phyloP scores from a whole-genome alignment of 2,888 invertebrate species.

The Nephrocerus scutellatus region DNA sequence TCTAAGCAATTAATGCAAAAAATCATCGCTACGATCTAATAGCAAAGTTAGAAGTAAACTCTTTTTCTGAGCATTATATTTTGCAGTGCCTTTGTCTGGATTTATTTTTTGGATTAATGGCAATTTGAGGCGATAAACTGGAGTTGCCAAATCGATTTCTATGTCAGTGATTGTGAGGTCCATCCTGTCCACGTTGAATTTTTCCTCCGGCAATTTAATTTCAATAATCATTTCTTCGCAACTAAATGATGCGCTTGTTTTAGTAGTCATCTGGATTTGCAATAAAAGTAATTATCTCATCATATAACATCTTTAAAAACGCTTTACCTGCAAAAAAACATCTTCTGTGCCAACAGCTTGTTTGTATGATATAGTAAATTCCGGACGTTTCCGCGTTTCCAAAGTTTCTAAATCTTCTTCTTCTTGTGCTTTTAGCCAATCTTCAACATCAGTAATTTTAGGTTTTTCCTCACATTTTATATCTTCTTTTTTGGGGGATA shows the following conservation, averaged over 20 bases:
- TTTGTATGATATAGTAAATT: conserved; percentile 74
- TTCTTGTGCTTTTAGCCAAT: conserved; percentile 49
- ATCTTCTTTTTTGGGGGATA: conserved; percentile 7
- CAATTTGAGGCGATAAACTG: conserved; percentile 62
- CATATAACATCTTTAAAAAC: conserved; percentile 3
- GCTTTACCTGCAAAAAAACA: conserved; percentile 67
- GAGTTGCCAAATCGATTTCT: conserved; percentile 58
- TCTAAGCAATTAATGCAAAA: too few species aligned
- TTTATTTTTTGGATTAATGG: conserved; percentile 76
- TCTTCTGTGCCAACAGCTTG: conserved; percentile 82
- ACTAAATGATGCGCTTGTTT: conserved; percentile 69
- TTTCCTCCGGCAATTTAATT: conserved; percentile 69
- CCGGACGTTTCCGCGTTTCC: conserved; percentile 61
- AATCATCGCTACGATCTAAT: conserved; percentile 75
- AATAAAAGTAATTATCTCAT: conserved; percentile 10
- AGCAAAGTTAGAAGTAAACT: conserved; percentile 65
- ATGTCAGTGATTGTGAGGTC: conserved; percentile 60
- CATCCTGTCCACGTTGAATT: conserved; percentile 58
- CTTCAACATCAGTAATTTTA: conserved; percentile 36
- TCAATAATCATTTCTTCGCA: conserved; percentile 82
- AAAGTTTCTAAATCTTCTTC: conserved; percentile 51
- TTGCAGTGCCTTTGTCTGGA: conserved; percentile 72
- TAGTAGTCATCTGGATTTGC: conserved; percentile 66
- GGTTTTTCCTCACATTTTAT: conserved; percentile 20
- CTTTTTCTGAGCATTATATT: conserved; percentile 63